Evolutionary conservation across 92 coral and sea anemone genomes (phyloP).

Genomic region (Porites evermanni): DNA sequence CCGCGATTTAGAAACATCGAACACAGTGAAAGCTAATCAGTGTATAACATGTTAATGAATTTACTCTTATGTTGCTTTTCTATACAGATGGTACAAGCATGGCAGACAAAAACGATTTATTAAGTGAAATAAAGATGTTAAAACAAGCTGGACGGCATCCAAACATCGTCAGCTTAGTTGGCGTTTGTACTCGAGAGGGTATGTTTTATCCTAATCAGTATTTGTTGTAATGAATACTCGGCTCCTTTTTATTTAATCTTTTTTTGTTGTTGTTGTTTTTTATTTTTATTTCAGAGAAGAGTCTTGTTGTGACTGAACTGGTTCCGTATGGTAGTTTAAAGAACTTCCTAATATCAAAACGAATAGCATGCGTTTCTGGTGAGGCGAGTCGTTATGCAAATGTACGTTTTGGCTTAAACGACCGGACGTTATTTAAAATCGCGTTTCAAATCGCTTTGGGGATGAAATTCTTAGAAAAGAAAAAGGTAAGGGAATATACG

Average conservation of each 20-base stretch:
- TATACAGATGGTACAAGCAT: neutral
- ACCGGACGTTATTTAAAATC: neutral
- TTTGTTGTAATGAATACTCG: no score
- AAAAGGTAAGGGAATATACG: neutral
- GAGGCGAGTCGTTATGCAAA: neutral
- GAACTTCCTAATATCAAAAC: conserved; percentile 4
- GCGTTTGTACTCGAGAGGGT: conserved; percentile 13
- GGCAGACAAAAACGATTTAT: conserved; percentile 5
- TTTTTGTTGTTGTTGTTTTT: no score
- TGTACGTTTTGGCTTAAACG: neutral
- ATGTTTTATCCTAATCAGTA: neutral
- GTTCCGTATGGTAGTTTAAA: conserved; percentile 11
- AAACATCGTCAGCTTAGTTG: conserved; percentile 33
- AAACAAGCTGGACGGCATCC: conserved; percentile 29
- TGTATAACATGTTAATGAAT: no score
- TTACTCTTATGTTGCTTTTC: neutral
- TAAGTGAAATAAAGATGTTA: conserved; percentile 20
- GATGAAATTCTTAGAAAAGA: conserved; percentile 23
- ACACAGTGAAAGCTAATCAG: no score
- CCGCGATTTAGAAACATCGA: no score
- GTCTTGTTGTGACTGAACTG: conserved; percentile 23
- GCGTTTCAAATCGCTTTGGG: conserved; percentile 28
- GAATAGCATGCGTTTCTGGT: neutral
- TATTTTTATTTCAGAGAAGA: neutral
- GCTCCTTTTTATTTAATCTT: no score